These are phyloP conservation scores for Heliocidaris erythrogramma DNA, from an alignment of 35 echinoderm and acorn worm genomes.

Conservation along the genomic window DNA sequence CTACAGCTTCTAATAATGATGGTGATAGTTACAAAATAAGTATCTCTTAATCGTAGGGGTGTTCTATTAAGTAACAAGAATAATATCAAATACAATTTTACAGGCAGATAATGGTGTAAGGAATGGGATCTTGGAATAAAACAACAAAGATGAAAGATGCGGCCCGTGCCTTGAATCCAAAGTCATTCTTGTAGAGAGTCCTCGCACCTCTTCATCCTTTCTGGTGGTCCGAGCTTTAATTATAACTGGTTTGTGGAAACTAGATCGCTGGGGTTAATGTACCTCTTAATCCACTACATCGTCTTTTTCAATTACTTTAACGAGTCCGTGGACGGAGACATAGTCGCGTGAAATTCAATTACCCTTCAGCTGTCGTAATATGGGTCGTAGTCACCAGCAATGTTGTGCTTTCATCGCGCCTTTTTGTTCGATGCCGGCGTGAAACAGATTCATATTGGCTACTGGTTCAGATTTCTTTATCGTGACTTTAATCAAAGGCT, in stretches of 20 bases:
- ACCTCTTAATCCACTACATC: slow-evolving; percentile 24
- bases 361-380: slow-evolving; percentile 44
- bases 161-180: not conserved
- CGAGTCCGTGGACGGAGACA: not conserved
- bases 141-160: not conserved
- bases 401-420: not conserved
- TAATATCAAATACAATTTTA: too few species aligned
- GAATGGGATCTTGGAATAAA: not conserved
- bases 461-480: not conserved
- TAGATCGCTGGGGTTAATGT: slow-evolving; percentile 10
- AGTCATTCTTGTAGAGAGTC: not conserved
- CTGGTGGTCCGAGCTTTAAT: not conserved
- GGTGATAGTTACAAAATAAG: too few species aligned
- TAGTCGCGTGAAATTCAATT: slow-evolving; percentile 37
- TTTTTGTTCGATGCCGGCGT: not conserved
- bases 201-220: not conserved
- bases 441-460: not conserved
- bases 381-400: not conserved
- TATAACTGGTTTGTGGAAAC: not conserved
- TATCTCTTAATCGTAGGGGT: too few species aligned
- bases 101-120: not conserved
- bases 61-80: too few species aligned
- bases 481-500: not conserved
- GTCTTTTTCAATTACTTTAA: not conserved
- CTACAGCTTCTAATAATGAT: too few species aligned